These are phyloP conservation scores for Drosophila melanosoma DNA, from an alignment of 2,888 invertebrate species.

Conservation along the genomic window DNA sequence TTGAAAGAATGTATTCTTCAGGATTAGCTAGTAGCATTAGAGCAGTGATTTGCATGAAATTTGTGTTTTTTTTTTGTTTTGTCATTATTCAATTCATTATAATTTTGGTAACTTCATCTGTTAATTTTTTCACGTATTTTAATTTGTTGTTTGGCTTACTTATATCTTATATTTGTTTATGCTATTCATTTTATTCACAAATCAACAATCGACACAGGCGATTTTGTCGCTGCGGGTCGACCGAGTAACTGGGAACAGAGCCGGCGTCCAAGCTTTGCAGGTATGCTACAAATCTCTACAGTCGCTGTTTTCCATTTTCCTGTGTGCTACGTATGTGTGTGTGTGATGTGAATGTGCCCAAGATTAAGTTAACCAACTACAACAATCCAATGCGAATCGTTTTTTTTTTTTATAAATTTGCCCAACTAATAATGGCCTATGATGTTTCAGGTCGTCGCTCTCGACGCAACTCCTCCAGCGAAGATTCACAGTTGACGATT, in stretches of 20 bases:
- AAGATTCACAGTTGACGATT: constrained; percentile 95
- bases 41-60: background rate
- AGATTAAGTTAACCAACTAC: constrained; percentile 20
- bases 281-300: constrained; percentile 80
- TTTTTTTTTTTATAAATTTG: background rate
- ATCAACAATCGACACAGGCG: constrained; percentile 72
- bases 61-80: background rate
- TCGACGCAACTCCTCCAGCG: constrained; percentile 92
- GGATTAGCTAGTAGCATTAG: background rate
- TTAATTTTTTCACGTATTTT: constrained; percentile 11
- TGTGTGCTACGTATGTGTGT: constrained; percentile 26
- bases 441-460: constrained; percentile 89
- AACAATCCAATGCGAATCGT: constrained; percentile 25
- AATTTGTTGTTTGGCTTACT: constrained; percentile 18
- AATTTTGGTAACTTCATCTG: constrained; percentile 2
- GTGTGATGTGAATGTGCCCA: constrained; percentile 33
- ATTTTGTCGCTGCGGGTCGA: constrained; percentile 90
- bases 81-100: background rate
- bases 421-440: background rate
- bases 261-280: constrained; percentile 90
- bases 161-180: constrained; percentile 23
- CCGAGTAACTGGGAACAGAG: constrained; percentile 94
- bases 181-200: constrained; percentile 48
- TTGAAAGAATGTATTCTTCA: background rate
- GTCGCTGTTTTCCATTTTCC: constrained; percentile 39